A percentile compares a stretch with the other conserved stretches of the same genome.
phyloP scores from a whole-genome alignment of 2,888 invertebrate genomes.

The Eilema sororculum region DNA sequence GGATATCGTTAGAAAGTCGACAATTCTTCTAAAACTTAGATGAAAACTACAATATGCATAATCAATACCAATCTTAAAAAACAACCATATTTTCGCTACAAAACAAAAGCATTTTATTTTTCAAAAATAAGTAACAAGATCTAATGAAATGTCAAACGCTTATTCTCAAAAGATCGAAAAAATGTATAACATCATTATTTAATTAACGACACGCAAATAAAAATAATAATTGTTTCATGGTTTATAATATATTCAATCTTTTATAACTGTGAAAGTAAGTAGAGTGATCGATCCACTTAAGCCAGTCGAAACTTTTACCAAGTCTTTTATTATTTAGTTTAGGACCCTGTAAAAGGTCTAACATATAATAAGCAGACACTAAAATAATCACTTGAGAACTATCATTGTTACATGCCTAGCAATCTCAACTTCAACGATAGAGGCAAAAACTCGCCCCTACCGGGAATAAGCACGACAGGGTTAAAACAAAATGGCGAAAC shows the following conservation, averaged over 20 bases:
- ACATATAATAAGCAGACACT: conserved; percentile 11
- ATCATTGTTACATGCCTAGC: conserved; percentile 23
- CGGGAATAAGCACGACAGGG: conserved; percentile 43
- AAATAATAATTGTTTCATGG: too few species aligned
- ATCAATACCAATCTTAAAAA: not conserved
- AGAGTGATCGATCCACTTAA: not conserved
- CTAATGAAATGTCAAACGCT: not conserved
- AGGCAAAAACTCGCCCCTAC: conserved; percentile 22
- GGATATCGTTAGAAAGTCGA: too few species aligned
- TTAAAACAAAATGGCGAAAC: conserved; percentile 50
- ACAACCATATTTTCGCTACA: not conserved
- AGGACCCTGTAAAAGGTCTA: not conserved
- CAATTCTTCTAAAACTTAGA: not conserved
- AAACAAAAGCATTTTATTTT: not conserved
- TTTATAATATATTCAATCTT: too few species aligned
- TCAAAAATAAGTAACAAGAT: not conserved
- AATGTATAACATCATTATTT: not conserved
- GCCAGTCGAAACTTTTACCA: not conserved
- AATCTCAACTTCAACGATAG: conserved; percentile 42
- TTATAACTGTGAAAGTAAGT: not conserved
- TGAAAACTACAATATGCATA: not conserved
- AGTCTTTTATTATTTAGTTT: not conserved
- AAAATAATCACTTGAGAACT: conserved; percentile 17
- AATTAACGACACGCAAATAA: too few species aligned
- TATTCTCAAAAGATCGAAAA: not conserved